A percentile compares a stretch with the other conserved stretches of the same genome.
phyloP scores from a whole-genome alignment of 2,113 vertebrate genomes.

The Melanerpes formicivorus region DNA sequence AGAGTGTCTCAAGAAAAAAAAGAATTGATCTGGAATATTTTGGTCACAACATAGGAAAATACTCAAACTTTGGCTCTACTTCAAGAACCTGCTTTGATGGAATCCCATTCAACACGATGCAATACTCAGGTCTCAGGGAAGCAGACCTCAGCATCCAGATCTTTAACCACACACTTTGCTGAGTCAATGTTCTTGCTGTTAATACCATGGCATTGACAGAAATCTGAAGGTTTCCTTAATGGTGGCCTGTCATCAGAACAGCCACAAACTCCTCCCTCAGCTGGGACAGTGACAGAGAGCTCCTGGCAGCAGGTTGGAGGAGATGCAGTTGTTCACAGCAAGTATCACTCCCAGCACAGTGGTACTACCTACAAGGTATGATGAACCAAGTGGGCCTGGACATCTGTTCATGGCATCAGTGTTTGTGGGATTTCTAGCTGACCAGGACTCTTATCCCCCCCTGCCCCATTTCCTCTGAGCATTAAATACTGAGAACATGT shows the following conservation, averaged over 20 bases:
- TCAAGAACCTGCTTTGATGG: background rate
- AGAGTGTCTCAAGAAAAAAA: background rate
- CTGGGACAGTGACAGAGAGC: background rate
- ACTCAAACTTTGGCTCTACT: background rate
- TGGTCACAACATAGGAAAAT: background rate
- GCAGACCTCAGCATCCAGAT: background rate
- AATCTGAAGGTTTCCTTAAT: background rate
- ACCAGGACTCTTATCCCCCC: background rate
- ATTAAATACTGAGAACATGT: background rate
- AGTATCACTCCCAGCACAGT: accelerated
- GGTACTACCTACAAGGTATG: too few relatives aligned
- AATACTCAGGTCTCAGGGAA: background rate
- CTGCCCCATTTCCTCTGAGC: background rate
- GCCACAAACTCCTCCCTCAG: background rate
- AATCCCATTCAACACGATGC: background rate
- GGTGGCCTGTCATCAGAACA: background rate
- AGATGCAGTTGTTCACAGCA: background rate
- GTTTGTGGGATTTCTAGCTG: background rate
- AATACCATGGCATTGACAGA: background rate
- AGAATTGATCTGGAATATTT: background rate
- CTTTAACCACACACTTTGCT: background rate
- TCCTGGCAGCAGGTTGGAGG: background rate
- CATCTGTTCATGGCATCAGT: background rate
- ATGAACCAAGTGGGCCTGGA: background rate
- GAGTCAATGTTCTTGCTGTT: background rate